Conservation (phyloP, 2,888 invertebrate genomes). For the Harpalus rufipes region DNA sequence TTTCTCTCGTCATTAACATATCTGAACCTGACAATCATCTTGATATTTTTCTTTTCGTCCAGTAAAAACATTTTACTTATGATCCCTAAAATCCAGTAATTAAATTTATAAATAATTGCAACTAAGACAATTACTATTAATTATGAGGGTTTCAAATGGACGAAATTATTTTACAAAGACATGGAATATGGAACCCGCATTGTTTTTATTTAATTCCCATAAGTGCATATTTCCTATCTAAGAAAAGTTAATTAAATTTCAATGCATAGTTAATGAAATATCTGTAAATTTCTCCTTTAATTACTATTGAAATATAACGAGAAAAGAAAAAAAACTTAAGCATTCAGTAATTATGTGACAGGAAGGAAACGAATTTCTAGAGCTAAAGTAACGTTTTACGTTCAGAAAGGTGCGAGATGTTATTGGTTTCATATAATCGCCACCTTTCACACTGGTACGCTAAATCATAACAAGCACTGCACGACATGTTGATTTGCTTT, state of each 20-base stretch:
- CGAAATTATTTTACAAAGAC: background rate
- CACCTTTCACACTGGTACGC: constrained; percentile 13
- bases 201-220: background rate
- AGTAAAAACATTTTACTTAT: too few relatives aligned
- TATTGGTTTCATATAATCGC: constrained; percentile 19
- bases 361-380: constrained; percentile 23
- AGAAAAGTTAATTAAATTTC: constrained; percentile 2
- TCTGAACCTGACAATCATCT: too few relatives aligned
- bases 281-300: constrained; percentile 7
- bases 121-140: background rate
- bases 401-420: background rate
- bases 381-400: background rate
- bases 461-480: constrained; percentile 29
- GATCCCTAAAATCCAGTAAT: background rate
- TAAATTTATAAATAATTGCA: background rate
- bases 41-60: too few relatives aligned
- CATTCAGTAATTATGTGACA: constrained; percentile 4
- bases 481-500: constrained; percentile 8
- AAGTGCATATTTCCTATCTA: background rate
- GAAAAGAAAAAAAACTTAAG: constrained; percentile 5
- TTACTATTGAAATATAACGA: constrained; percentile 2
- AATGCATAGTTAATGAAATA: background rate
- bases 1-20: too few relatives aligned
- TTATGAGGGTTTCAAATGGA: constrained; percentile 19
- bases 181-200: constrained; percentile 10